These are phyloP conservation scores for Eurytoma adleriae DNA, from an alignment of 2,888 invertebrate species.

Conservation along the genomic window DNA sequence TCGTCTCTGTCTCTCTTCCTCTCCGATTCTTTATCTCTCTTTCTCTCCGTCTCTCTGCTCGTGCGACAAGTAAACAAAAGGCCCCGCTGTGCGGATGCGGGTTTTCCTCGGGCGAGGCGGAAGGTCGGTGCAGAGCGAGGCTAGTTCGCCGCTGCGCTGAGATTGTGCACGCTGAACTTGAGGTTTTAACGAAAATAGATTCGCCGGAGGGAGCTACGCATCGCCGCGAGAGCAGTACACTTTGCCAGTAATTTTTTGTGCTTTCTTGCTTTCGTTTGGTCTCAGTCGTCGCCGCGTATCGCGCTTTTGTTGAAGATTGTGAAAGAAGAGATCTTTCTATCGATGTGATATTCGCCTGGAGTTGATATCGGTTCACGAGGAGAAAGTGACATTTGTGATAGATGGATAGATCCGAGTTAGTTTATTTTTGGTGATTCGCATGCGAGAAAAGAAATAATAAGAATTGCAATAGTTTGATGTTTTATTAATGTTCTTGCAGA, in stretches of 20 bases:
- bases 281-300: no score
- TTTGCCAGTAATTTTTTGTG: not conserved
- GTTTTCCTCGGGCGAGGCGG: not conserved
- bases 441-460: no score
- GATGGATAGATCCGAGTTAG: no score
- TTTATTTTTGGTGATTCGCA: no score
- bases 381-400: no score
- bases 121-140: not conserved
- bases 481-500: no score
- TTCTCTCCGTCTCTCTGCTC: not conserved
- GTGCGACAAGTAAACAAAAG: conserved; percentile 18
- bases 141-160: not conserved
- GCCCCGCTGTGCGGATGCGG: not conserved
- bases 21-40: not conserved
- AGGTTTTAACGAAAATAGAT: no score
- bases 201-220: not conserved
- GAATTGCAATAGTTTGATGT: no score
- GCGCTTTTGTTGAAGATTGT: no score
- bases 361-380: no score
- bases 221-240: not conserved
- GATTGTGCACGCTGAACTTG: not conserved
- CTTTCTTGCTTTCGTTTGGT: not conserved
- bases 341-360: no score
- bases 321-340: no score
- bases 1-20: not conserved